Evolutionary conservation across 2,797 vertebrate genomes (phyloP).

Genomic region (Lithobates pipiens): DNA sequence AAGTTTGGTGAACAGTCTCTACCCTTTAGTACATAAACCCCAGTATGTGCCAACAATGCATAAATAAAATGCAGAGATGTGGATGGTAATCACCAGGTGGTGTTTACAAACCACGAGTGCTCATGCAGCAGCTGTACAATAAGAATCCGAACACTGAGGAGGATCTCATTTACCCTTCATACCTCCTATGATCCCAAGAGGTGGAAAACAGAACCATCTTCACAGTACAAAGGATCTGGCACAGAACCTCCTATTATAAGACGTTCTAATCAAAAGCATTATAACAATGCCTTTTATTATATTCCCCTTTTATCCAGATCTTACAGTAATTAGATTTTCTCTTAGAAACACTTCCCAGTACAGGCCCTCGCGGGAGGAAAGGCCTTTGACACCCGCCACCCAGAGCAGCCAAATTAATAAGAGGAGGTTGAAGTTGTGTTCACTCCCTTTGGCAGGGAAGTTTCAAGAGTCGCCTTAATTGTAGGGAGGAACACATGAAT

Average conservation of each 20-base stretch:
- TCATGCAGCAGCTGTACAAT: too few species aligned
- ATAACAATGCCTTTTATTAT: background rate
- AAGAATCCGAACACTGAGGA: background rate
- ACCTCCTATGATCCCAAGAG: background rate
- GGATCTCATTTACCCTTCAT: background rate
- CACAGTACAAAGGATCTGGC: background rate
- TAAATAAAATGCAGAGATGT: too few species aligned
- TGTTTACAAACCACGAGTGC: too few species aligned
- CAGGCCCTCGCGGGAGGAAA: slow-evolving; percentile 29
- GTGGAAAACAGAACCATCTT: background rate
- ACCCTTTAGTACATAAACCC: too few species aligned
- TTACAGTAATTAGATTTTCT: background rate
- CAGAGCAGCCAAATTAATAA: background rate
- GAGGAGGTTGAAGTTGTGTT: slow-evolving; percentile 38
- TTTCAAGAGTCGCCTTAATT: slow-evolving; percentile 20
- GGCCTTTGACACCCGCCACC: slow-evolving; percentile 15
- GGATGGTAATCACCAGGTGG: too few species aligned
- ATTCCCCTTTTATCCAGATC: background rate
- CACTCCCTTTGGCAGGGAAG: slow-evolving; percentile 31
- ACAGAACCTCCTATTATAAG: background rate
- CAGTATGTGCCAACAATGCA: too few species aligned
- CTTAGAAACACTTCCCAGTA: slow-evolving; percentile 4
- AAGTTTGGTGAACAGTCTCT: too few species aligned
- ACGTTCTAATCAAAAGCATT: background rate
- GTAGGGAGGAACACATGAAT: background rate